phyloP scores from a whole-genome alignment of 2,113 vertebrate species.

The Haemorhous mexicanus region DNA sequence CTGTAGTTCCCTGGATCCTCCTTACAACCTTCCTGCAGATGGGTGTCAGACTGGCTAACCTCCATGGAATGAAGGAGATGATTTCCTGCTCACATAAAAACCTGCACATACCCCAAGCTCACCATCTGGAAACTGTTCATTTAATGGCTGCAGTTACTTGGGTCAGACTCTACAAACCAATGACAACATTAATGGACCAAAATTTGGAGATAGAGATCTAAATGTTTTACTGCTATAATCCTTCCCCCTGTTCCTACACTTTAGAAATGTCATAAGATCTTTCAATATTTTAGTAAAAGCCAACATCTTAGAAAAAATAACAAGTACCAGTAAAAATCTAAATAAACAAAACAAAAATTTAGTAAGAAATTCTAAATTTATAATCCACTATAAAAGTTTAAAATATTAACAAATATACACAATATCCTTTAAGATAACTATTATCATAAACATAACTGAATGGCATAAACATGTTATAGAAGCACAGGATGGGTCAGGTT shows the following conservation, averaged over 20 bases:
- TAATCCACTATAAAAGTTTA: not conserved
- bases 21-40: not conserved
- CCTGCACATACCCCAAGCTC: not conserved
- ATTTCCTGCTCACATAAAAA: not conserved
- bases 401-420: not conserved
- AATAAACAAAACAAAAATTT: not conserved
- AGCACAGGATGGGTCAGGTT: not conserved
- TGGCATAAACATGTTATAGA: not conserved
- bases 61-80: not conserved
- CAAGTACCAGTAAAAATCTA: not conserved
- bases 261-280: not conserved
- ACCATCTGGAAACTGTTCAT: not conserved
- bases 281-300: not conserved
- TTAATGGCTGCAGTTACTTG: not conserved
- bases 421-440: not conserved
- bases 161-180: rapidly evolving
- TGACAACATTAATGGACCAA: not conserved
- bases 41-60: not conserved
- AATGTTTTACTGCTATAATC: not conserved
- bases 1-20: not conserved
- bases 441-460: not conserved
- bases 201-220: not conserved
- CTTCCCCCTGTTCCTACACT: not conserved
- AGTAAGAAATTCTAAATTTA: not conserved
- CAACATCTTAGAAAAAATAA: not conserved